These are phyloP conservation scores for Paramuricea clavata DNA, from an alignment of 92 coral and sea anemone genomes.

Conservation along the genomic window DNA sequence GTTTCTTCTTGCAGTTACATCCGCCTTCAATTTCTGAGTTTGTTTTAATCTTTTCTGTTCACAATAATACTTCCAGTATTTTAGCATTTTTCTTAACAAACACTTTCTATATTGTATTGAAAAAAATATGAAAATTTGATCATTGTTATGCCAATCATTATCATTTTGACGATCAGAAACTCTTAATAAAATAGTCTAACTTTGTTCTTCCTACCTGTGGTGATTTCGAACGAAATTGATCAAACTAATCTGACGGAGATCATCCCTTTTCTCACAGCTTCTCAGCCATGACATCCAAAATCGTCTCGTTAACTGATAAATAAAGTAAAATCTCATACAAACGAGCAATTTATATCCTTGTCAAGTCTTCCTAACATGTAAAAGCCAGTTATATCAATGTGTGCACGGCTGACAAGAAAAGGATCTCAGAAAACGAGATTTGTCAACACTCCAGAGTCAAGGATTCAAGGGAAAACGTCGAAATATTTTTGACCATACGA, in stretches of 20 bases:
- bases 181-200: not conserved
- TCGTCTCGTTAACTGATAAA: constrained; percentile 71
- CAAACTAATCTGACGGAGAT: constrained; percentile 79
- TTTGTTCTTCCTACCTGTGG: constrained; percentile 65
- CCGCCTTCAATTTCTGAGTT: constrained; percentile 79
- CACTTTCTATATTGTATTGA: constrained; percentile 44
- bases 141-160: not conserved
- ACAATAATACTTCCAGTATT: constrained; percentile 75
- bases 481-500: too few relatives aligned
- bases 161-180: not conserved
- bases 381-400: too few relatives aligned
- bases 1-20: constrained; percentile 38
- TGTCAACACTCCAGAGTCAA: too few relatives aligned
- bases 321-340: too few relatives aligned
- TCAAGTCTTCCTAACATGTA: too few relatives aligned
- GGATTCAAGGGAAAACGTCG: too few relatives aligned
- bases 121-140: not conserved
- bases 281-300: constrained; percentile 88
- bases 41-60: constrained; percentile 78
- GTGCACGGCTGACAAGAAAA: not conserved
- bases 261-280: constrained; percentile 92
- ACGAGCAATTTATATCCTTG: not conserved
- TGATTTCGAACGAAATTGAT: constrained; percentile 82
- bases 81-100: constrained; percentile 60
- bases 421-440: too few relatives aligned